Evolutionary conservation across 2,888 invertebrate species (phyloP), one percentile per base, ranked within the genome.

Genomic region (Heteropelma amictum): DNA sequence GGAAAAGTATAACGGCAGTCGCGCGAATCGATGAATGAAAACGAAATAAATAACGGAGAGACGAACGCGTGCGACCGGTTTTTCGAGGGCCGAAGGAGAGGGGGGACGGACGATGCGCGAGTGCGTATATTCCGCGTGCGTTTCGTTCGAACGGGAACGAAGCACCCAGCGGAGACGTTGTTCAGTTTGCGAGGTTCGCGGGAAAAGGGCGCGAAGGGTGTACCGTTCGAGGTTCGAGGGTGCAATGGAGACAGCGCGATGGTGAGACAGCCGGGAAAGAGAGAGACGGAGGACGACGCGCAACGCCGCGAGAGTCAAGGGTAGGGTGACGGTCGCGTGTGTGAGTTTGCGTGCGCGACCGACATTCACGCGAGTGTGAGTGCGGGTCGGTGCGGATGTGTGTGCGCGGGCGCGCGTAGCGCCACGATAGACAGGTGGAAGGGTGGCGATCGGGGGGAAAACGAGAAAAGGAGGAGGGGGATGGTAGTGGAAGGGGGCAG

Each of bases 371-470:
- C 33, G 67, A 53, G 51, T 53, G 70, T 42, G 72, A 76, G 58
- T 51, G 73, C 53, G 67, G 42, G 23, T 38, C 51, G 33, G 58
- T 54, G 76, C 69, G 72, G 76, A 73, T 60, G 77, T 61, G 56
- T 53, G 67, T 61, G 75, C 70, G 65, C 71, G 56, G 73, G 80
- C 78, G 82, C 74, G 78, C 69, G 80, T 79, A 81, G 82, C 79
- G 80, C 81, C 82, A 79, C 83, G 79, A 73, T 81, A 83, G 85
- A 84, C 81, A 84, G 85, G 84, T 84, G 84, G 82, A 84, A 82
- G 86, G 84, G 84, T 80, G 77, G 83, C 76, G 89, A 87, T 89
- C 89, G 77, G 54, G 77, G 76, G 68, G 72, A 65, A 58, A 26
- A 53, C 63, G 71, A 61, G 68, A 76, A 72, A 65, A n/a, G n/a